Evolutionary conservation across 1,140 invertebrate species (phyloP).

Genomic region (Agrilus planipennis): DNA sequence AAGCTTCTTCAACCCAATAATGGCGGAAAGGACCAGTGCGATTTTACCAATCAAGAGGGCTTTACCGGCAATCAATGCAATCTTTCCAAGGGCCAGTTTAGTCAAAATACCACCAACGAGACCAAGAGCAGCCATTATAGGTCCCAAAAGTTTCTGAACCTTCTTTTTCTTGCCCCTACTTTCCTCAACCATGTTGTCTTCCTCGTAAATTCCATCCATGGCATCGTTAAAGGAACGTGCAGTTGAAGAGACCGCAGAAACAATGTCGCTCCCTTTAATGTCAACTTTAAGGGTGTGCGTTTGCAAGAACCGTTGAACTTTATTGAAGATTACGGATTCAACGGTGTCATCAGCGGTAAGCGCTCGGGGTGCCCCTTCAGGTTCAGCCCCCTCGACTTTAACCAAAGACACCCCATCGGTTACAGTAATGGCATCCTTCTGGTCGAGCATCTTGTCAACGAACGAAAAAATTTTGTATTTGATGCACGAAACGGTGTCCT

Average conservation of each 20-base stretch:
- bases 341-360: slow-evolving; percentile 49
- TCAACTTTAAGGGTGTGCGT: slow-evolving; percentile 73
- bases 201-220: slow-evolving; percentile 45
- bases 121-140: slow-evolving; percentile 57
- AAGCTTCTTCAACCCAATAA: slow-evolving; percentile 72
- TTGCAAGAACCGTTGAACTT: slow-evolving; percentile 59
- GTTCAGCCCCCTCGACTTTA: slow-evolving; percentile 48
- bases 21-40: slow-evolving; percentile 65
- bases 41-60: slow-evolving; percentile 73
- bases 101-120: slow-evolving; percentile 66
- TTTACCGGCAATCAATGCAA: slow-evolving; percentile 73
- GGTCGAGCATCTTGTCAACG: slow-evolving; percentile 65
- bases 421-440: slow-evolving; percentile 63
- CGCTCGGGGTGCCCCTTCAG: slow-evolving; percentile 59
- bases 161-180: slow-evolving; percentile 64
- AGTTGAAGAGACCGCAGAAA: slow-evolving; percentile 62
- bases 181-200: slow-evolving; percentile 46
- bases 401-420: slow-evolving; percentile 71
- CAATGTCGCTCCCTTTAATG: slow-evolving; percentile 69
- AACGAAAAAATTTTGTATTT: slow-evolving; percentile 75
- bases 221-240: slow-evolving; percentile 63
- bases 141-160: slow-evolving; percentile 73
- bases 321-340: slow-evolving; percentile 51
- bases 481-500: slow-evolving; percentile 67
- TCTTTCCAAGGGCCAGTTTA: slow-evolving; percentile 62